Evolutionary conservation across 2,797 vertebrate genomes (phyloP).

Genomic region (Aphelocoma californica): DNA sequence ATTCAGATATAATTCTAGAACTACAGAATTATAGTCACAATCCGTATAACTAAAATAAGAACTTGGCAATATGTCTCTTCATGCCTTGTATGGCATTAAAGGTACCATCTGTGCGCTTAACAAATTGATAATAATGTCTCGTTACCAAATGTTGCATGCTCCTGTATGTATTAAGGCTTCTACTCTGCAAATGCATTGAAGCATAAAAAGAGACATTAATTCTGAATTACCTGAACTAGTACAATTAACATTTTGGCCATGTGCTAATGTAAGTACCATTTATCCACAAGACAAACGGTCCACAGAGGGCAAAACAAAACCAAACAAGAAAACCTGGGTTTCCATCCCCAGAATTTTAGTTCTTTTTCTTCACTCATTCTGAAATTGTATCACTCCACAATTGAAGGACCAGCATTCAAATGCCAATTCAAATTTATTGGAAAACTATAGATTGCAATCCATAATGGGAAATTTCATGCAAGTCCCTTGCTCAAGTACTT

Average conservation of each 20-base stretch:
- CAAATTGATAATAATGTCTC: slow-evolving; percentile 34
- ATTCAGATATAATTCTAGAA: slow-evolving; percentile 11
- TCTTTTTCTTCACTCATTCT: not conserved
- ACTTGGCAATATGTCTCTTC: slow-evolving; percentile 27
- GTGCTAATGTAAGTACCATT: not conserved
- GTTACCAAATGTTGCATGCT: slow-evolving; percentile 14
- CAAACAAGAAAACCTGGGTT: not conserved
- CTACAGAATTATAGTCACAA: not conserved
- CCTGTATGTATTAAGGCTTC: slow-evolving; percentile 21
- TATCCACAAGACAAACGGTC: not conserved
- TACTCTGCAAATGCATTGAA: not conserved
- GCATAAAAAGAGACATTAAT: not conserved
- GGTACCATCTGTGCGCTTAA: slow-evolving; percentile 30
- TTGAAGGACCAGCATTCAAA: not conserved
- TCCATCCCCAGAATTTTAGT: not conserved
- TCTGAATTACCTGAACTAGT: slow-evolving; percentile 43
- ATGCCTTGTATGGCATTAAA: slow-evolving; percentile 38
- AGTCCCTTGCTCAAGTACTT: not conserved
- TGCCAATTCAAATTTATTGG: not conserved
- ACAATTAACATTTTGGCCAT: not conserved
- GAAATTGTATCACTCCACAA: not conserved
- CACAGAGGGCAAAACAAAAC: not conserved
- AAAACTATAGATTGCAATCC: not conserved
- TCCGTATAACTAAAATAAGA: slow-evolving; percentile 34
- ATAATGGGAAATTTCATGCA: not conserved